These are phyloP conservation scores for Tetramorium simillimum DNA, from an alignment of 1,140 invertebrate genomes.

Conservation along the genomic window DNA sequence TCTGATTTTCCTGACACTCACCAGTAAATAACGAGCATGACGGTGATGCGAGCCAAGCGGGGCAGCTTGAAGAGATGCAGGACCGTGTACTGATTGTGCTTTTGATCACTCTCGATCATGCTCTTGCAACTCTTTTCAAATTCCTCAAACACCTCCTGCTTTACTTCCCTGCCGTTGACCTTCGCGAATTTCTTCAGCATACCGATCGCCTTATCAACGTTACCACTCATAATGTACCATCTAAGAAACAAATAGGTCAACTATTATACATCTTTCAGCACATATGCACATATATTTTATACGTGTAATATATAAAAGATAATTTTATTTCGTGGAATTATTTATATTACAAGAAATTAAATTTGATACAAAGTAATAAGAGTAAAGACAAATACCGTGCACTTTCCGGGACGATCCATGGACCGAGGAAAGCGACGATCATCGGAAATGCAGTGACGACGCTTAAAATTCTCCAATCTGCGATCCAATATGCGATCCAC, in stretches of 20 bases:
- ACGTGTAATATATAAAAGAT: too few species aligned
- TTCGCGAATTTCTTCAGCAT: slow-evolving; percentile 93
- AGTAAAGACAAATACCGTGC: slow-evolving; percentile 86
- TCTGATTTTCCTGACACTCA: slow-evolving; percentile 68
- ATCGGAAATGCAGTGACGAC: slow-evolving; percentile 91
- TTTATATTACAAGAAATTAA: not conserved
- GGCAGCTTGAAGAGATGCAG: slow-evolving; percentile 92
- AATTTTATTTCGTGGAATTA: slow-evolving; percentile 32
- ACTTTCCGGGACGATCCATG: slow-evolving; percentile 93
- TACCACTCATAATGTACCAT: slow-evolving; percentile 93
- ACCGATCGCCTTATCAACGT: slow-evolving; percentile 90
- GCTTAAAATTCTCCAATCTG: slow-evolving; percentile 91
- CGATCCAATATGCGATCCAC: slow-evolving; percentile 92
- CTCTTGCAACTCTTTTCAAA: slow-evolving; percentile 89
- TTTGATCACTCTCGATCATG: slow-evolving; percentile 88
- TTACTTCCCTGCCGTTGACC: slow-evolving; percentile 91
- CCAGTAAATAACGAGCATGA: slow-evolving; percentile 93
- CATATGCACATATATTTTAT: not conserved
- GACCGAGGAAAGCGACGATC: slow-evolving; percentile 89
- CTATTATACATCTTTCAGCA: not conserved
- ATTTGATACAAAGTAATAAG: not conserved
- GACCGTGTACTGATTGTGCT: slow-evolving; percentile 90
- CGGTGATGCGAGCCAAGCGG: slow-evolving; percentile 89
- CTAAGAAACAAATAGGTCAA: slow-evolving; percentile 58
- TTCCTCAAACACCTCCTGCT: slow-evolving; percentile 90